phyloP scores from a whole-genome alignment of 2,888 invertebrate genomes.

The Baccha elongata region DNA sequence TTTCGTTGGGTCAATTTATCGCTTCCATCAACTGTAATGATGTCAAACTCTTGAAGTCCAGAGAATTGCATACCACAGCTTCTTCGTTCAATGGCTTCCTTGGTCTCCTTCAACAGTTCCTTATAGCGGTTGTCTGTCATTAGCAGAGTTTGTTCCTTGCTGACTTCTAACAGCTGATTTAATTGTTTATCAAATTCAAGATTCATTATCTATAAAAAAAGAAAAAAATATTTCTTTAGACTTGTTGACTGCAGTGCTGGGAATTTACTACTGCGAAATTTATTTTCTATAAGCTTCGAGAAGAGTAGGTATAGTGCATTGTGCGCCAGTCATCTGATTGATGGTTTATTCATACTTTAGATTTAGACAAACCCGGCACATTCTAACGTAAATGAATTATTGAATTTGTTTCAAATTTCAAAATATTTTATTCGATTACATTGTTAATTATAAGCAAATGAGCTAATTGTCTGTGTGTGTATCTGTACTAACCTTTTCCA shows the following conservation, averaged over 20 bases:
- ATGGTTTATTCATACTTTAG: too few relatives aligned
- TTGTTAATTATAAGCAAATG: slow-evolving; percentile 17
- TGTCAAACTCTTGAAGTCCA: slow-evolving; percentile 50
- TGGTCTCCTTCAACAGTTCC: slow-evolving; percentile 36
- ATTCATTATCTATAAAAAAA: slow-evolving; percentile 24
- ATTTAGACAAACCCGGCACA: too few relatives aligned
- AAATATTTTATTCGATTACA: slow-evolving; percentile 26
- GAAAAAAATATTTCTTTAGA: background rate
- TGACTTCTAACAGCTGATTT: slow-evolving; percentile 33
- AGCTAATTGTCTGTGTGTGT: background rate
- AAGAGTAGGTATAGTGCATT: slow-evolving; percentile 9
- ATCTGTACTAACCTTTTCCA: background rate
- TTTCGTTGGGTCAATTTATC: slow-evolving; percentile 31
- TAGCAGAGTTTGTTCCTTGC: slow-evolving; percentile 35
- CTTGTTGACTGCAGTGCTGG: slow-evolving; percentile 10
- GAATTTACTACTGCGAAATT: slow-evolving; percentile 31
- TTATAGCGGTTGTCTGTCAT: slow-evolving; percentile 49
- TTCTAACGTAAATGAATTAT: too few relatives aligned
- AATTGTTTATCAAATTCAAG: slow-evolving; percentile 45
- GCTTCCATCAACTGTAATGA: slow-evolving; percentile 23
- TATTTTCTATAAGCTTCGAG: slow-evolving; percentile 32
- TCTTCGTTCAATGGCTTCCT: slow-evolving; percentile 34
- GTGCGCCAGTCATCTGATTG: too few relatives aligned
- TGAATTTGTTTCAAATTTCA: slow-evolving; percentile 26
- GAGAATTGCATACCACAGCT: slow-evolving; percentile 20